Base-by-base conservation (phyloP, 1,140 invertebrate species). In the Macrocentrus cingulum region DNA sequence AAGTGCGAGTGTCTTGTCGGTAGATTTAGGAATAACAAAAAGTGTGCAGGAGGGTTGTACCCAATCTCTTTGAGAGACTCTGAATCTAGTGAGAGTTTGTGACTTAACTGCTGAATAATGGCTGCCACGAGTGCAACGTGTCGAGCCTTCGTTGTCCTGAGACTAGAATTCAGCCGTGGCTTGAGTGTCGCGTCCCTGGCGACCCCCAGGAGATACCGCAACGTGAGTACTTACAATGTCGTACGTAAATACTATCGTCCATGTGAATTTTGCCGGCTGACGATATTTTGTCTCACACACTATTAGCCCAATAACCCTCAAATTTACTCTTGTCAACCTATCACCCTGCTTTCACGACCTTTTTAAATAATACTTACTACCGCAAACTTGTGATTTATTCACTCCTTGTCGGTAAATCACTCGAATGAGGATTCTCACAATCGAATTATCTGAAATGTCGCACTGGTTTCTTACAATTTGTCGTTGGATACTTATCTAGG, bases 131-230 rank as follows among this genome's bases (percentile, higher is more conserved):
- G 65, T 66, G 71, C 70, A 19, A 68, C 66, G 54, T 70, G 65
- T 56, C 69, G 74, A 9, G 63, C 70, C 36, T 60, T 74, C 7
- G 61, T 67, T 42, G 58, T 74, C 41, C 56, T 71, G n/a, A 66
- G 68, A 48, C 67, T 69, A 57, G 73, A 76, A 46, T 60, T 73
- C 44, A 66, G 62, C 55, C 71, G 73, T 59, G 66, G 70, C 41
- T 52, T 76, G 44, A 66, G 66, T 59, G 64, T 69, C 44, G 66
- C 66, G 53, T 68, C 69, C 55, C 56, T 72, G 44, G 56, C 66
- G 15, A 58, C 68, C 13, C 66, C 66, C 19, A 74, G 66, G 19
- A 70, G 60, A 36, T 73, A 68, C 46, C 61, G 61, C 19, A 69
- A 76, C 46, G 74, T 76, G 59, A 72, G 72, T 73, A 11, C 29